phyloP scores from a whole-genome alignment of 2,113 vertebrate species.

The Xenopus tropicalis region UCB_Xtro_10.0 CM004451.2:67226501-67227000 shows the following conservation, averaged over 20 bases:
- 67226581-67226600: no score
- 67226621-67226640: slow-evolving; percentile 58
- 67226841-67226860: slow-evolving; percentile 64
- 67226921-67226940: slow-evolving; percentile 76
- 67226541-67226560: no score
- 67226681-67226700: slow-evolving; percentile 61
- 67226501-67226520: no score
- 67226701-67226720: slow-evolving; percentile 58
- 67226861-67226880: slow-evolving; percentile 62
- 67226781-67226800: slow-evolving; percentile 69
- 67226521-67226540: no score
- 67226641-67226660: slow-evolving; percentile 31
- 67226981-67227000: no score
- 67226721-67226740: slow-evolving; percentile 58
- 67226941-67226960: slow-evolving; percentile 57
- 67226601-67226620: slow-evolving; percentile 58
- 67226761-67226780: slow-evolving; percentile 67
- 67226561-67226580: no score
- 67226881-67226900: slow-evolving; percentile 64
- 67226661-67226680: slow-evolving; percentile 55
- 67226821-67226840: slow-evolving; percentile 61
- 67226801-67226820: slow-evolving; percentile 62
- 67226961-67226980: no score
- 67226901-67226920: slow-evolving; percentile 80
- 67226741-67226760: slow-evolving; percentile 54